phyloP scores from a whole-genome alignment of 2,888 invertebrate species.

The Caenorhabditis panamensis region DNA sequence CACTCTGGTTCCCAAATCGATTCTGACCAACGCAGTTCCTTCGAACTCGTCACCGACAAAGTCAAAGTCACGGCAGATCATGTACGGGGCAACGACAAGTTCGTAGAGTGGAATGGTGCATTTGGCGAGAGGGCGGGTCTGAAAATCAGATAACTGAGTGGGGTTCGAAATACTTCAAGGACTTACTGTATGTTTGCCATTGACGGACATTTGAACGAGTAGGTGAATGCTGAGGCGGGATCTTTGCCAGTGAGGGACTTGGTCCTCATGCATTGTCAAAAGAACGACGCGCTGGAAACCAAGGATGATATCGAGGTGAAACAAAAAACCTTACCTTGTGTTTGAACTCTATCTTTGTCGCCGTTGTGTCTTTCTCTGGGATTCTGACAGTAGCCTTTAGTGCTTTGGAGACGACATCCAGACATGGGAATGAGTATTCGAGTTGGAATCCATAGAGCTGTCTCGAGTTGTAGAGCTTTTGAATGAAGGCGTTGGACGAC shows the following conservation, averaged over 20 bases:
- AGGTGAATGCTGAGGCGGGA: conserved; percentile 40
- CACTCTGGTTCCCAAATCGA: conserved; percentile 64
- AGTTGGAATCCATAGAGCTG: conserved; percentile 60
- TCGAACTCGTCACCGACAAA: conserved; percentile 63
- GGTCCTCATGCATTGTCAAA: conserved; percentile 50
- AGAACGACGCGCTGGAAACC: conserved; percentile 44
- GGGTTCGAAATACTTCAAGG: background rate
- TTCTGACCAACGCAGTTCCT: conserved; percentile 60
- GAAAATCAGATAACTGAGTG: conserved; percentile 9
- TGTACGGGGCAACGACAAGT: conserved; percentile 62
- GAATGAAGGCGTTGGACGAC: conserved; percentile 25
- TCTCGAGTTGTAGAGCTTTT: conserved; percentile 23
- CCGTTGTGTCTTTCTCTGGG: conserved; percentile 43
- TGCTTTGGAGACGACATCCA: conserved; percentile 58
- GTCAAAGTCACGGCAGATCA: conserved; percentile 64
- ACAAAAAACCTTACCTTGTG: conserved; percentile 44
- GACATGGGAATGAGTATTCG: conserved; percentile 67
- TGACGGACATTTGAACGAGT: conserved; percentile 35
- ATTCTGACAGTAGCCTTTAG: conserved; percentile 42
- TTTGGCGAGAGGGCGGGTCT: conserved; percentile 65
- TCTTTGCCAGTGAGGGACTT: conserved; percentile 41
- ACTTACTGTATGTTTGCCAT: conserved; percentile 50
- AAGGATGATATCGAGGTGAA: background rate
- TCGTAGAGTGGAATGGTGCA: conserved; percentile 61
- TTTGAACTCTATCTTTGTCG: conserved; percentile 57